Percentiles rank a stretch among this genome's conserved stretches.
These are phyloP conservation scores for Cichladusa arquata DNA, from an alignment of 2,113 vertebrate genomes.

Conservation along the genomic window DNA sequence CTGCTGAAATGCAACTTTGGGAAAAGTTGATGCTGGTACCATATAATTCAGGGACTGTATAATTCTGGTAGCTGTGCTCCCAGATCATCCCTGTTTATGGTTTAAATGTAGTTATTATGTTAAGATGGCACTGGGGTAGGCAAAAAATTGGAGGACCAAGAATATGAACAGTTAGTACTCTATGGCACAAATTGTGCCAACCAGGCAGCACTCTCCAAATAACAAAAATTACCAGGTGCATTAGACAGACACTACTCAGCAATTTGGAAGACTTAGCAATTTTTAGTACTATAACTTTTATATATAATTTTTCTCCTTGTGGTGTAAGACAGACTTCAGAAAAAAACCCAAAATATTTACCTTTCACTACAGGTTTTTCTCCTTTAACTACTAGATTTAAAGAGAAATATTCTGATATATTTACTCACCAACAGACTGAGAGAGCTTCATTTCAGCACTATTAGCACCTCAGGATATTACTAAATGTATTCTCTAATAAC, in stretches of 20 bases:
- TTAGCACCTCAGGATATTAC: not conserved
- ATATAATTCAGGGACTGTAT: not conserved
- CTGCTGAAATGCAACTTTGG: not conserved
- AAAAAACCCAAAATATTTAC: not conserved
- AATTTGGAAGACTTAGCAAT: not conserved
- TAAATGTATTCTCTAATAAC: not conserved
- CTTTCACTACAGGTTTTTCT: not conserved
- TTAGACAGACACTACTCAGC: not conserved
- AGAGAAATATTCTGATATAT: not conserved
- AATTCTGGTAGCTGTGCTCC: not conserved
- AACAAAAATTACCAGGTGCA: not conserved
- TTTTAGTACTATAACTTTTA: not conserved
- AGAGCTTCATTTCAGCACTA: not conserved
- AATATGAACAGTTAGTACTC: not conserved
- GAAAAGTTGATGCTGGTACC: not conserved
- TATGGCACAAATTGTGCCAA: not conserved
- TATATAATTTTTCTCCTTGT: not conserved
- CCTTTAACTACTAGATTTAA: not conserved
- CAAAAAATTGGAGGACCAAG: not conserved
- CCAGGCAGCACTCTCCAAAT: not conserved
- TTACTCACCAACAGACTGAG: not conserved
- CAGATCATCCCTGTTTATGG: not conserved
- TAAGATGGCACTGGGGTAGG: not conserved
- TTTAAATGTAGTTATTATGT: not conserved
- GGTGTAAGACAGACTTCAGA: not conserved